Evolutionary conservation across 2,113 vertebrate genomes (phyloP).

Genomic region (Tapirus terrestris): DNA sequence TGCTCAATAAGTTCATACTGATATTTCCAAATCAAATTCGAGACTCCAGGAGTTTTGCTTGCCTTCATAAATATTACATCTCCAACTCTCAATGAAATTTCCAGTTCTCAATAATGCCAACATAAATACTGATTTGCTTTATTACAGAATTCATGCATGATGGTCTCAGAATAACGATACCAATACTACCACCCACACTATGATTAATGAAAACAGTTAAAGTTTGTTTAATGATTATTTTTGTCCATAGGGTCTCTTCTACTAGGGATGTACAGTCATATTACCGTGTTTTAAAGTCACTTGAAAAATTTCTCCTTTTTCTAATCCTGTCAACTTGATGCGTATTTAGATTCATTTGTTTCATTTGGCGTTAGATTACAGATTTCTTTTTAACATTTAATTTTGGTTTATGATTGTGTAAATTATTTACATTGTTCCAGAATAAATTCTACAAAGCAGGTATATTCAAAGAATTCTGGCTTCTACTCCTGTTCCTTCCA

Average conservation of each 20-base stretch:
- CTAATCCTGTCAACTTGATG: neutral
- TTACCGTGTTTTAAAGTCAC: neutral
- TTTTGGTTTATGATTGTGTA: neutral
- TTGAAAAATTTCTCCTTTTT: neutral
- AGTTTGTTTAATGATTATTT: neutral
- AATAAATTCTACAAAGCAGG: neutral
- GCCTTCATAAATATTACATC: neutral
- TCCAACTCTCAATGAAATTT: neutral
- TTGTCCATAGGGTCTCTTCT: neutral
- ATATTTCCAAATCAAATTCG: neutral
- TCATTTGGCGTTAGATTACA: neutral
- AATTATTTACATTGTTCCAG: neutral
- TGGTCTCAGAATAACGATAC: neutral
- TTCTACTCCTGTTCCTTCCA: neutral
- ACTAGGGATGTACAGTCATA: neutral
- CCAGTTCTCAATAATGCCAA: neutral
- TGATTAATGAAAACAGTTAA: neutral
- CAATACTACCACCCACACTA: neutral
- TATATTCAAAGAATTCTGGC: neutral
- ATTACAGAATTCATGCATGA: neutral
- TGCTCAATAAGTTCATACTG: neutral
- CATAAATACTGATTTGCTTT: neutral
- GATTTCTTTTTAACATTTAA: neutral
- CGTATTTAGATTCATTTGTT: neutral
- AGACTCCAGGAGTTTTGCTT: neutral